Evolutionary conservation across 2,113 vertebrate species (phyloP), one percentile per base, ranked within the genome.

Genomic region (Eublepharis macularius): DNA sequence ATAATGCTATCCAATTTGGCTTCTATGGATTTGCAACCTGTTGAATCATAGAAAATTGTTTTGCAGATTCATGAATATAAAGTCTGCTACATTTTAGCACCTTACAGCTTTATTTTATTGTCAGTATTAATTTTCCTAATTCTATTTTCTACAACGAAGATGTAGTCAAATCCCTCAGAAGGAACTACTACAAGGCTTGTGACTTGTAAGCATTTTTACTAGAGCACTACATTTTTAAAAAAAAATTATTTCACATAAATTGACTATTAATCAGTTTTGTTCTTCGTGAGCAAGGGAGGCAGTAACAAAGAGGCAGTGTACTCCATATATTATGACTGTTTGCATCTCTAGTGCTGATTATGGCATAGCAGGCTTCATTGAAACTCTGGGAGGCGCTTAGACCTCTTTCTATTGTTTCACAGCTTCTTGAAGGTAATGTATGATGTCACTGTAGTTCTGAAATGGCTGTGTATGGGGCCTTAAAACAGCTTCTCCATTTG

Each of bases 391-490:
- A 47, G 41, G 75, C 83, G 45, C 65, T 82, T 81, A 21, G 4
- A 60, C 0, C 6, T 88, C 83, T 92, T 57, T 83, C 0, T 8
- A 84, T 87, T 41, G 84, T 80, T 92, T 89, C 84, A 91, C n/a
- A 76, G 19, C 73, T 76, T 47, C 39, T 13, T 72, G 49, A 72
- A 14, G n/a, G 10, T 36, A 82, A 34, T 13, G 29, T 57, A 34
- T 70, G 63, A 12, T 36, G 34, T 19, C 36, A 43, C 13, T 34
- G n/a, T 0, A 0, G 68, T 49, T 90, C 76, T 0, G 43, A 72
- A 80, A 77, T 83, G 78, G 86, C 74, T 57, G 36, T 68, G 24
- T 21, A 26, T 54, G 47, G 32, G 68, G 34, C 80, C 26, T 57
- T 73, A 70, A n/a, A 81, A 70, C 34, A 82, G 43, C 36, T 32